Evolutionary conservation across 2,113 vertebrate species (phyloP).

Genomic region (Morone saxatilis): DNA sequence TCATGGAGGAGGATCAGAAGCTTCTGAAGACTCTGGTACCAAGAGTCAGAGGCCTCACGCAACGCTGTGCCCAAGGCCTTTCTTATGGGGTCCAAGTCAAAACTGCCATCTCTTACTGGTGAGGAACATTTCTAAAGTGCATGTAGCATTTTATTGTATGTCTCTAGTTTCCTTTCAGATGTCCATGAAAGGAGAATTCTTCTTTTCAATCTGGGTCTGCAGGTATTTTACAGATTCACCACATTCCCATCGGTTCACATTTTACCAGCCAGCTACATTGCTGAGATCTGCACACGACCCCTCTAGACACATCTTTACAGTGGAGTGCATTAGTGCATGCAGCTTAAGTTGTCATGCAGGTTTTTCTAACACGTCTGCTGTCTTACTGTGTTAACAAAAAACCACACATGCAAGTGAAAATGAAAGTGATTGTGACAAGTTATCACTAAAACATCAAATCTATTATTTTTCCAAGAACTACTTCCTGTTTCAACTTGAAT

Average conservation of each 20-base stretch:
- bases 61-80: conserved; percentile 76
- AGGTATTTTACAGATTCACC: background rate
- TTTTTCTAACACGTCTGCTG: conserved; percentile 1
- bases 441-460: background rate
- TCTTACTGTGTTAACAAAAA: conserved; percentile 2
- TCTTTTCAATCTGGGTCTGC: background rate
- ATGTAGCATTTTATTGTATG: background rate
- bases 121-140: conserved; percentile 53
- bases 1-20: conserved; percentile 78
- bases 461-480: too few species aligned
- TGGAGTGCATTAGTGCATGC: background rate
- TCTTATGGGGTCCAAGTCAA: conserved; percentile 76
- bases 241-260: background rate
- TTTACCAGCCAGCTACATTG: background rate
- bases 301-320: background rate
- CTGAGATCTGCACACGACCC: background rate
- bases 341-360: background rate
- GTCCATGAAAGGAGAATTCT: background rate
- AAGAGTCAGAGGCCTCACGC: conserved; percentile 69
- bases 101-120: conserved; percentile 84
- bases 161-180: too few species aligned
- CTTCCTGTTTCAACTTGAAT: too few species aligned
- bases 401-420: background rate
- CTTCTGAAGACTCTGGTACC: conserved; percentile 79
- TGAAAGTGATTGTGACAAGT: conserved; percentile 2